These are phyloP conservation scores for Beroe ovata DNA, from an alignment of 37 sponge, comb jelly and placozoan genomes.

Conservation along the genomic window DNA sequence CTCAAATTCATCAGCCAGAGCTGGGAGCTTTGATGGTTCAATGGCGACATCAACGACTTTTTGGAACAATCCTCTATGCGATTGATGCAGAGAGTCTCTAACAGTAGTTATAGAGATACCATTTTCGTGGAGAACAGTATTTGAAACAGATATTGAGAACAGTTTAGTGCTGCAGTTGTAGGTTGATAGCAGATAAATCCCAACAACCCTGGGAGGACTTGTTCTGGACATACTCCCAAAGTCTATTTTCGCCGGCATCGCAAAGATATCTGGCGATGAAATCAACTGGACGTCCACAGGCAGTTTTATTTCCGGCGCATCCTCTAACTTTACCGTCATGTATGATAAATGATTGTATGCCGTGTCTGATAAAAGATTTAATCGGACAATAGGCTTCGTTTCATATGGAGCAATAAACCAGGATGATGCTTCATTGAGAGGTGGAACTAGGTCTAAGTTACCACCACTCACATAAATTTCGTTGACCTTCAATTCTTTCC, in stretches of 20 bases:
- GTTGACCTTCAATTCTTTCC: not conserved
- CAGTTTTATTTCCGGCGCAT: slow-evolving; percentile 17
- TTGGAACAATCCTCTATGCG: slow-evolving; percentile 21
- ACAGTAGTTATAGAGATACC: slow-evolving; percentile 25
- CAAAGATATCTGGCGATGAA: not conserved
- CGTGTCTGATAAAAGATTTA: slow-evolving; percentile 53
- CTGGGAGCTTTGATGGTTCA: slow-evolving; percentile 6
- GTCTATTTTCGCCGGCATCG: not conserved
- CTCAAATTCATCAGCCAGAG: not conserved
- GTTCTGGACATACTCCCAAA: slow-evolving; percentile 23
- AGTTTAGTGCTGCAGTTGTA: slow-evolving; percentile 33
- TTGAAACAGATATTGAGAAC: not conserved
- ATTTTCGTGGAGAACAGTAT: slow-evolving; percentile 26
- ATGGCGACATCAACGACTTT: slow-evolving; percentile 45
- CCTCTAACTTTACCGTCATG: not conserved
- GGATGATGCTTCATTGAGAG: not conserved
- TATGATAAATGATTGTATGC: slow-evolving; percentile 41
- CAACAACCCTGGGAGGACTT: slow-evolving; percentile 13
- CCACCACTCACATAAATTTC: slow-evolving; percentile 58
- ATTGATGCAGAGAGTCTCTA: not conserved
- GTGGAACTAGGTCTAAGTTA: not conserved
- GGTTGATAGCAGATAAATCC: slow-evolving; percentile 27
- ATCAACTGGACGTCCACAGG: slow-evolving; percentile 17
- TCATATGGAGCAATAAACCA: slow-evolving; percentile 47
- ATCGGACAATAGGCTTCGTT: slow-evolving; percentile 2